Evolutionary conservation across 2,888 invertebrate genomes (phyloP), one percentile per base, ranked within the genome.

Genomic region (Maniola hyperantus): DNA sequence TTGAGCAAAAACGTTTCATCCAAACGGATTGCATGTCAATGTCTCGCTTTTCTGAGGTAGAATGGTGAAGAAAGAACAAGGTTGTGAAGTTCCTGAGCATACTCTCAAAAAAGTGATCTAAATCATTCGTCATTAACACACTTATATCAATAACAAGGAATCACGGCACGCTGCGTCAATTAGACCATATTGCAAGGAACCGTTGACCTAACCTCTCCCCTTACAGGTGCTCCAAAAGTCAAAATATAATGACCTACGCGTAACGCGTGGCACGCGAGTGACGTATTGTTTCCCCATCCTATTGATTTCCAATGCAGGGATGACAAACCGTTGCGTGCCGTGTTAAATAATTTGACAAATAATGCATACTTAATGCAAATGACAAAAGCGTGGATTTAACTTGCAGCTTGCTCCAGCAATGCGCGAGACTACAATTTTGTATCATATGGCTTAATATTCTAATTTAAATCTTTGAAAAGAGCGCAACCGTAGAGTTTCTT

Each of bases 231-330:
- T 62, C 34, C 65, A 44, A 68, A 68, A 65, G 68, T 67, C 64
- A 68, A 68, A 66, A 54, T 58, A 62, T 71, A 71, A 68, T 68
- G 68, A 71, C 62, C 66, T 58, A 18, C 46, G 15, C 15, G n/a
- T 15, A 48, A 48, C 68, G 68, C 68, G 70, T 68, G 70, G 39
- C 69, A 63, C 65, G 65, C 67, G 48, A 64, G 46, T 61, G 50
- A 63, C 65, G 42, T 69, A 64, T 64, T 54, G 60, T 42, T 65
- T 54, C 61, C 61, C 51, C 50, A 7, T 36, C 5, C 36, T 50
- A 61, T 36, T 61, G 50, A 50, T 61, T 36, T n/a, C 20, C 18
- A 7, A 10, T 26, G 42, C 50, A 61, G 61, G 36, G 50, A 5
- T 39, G 36, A 2, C 8, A 7, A 50, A 61, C 61, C 5, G 50